Evolutionary conservation across 2,113 vertebrate species (phyloP).

Genomic region (Antennarius striatus): DNA sequence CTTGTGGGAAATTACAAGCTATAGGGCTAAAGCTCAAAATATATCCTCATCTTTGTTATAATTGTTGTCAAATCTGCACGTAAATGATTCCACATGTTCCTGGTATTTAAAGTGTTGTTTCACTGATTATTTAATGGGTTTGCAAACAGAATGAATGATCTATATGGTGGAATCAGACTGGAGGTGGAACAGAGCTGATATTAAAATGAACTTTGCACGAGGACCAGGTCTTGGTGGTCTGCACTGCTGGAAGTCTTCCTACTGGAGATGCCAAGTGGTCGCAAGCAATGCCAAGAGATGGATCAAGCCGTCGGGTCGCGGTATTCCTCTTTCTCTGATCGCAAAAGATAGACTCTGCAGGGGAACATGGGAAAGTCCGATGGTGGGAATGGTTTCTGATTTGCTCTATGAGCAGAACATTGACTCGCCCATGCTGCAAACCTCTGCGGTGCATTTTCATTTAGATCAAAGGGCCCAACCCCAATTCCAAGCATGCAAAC

Average conservation of each 20-base stretch:
- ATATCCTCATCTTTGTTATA: too few relatives aligned
- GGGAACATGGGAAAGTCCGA: conserved; percentile 65
- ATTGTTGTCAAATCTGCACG: too few relatives aligned
- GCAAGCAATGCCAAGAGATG: conserved; percentile 59
- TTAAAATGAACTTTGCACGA: conserved; percentile 56
- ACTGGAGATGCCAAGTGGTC: conserved; percentile 60
- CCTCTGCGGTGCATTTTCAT: conserved; percentile 63
- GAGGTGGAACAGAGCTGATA: conserved; percentile 45
- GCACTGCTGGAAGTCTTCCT: conserved; percentile 49
- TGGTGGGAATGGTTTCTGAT: conserved; percentile 47
- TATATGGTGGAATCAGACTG: conserved; percentile 26
- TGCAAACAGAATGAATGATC: conserved; percentile 8
- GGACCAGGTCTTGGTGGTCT: conserved; percentile 56
- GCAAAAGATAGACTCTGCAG: conserved; percentile 68
- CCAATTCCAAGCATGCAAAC: conserved; percentile 67
- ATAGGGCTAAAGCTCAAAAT: too few relatives aligned
- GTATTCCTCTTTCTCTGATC: conserved; percentile 65
- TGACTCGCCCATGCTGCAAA: conserved; percentile 42
- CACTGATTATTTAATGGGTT: conserved; percentile 12
- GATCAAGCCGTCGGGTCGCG: conserved; percentile 56
- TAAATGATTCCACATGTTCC: not conserved
- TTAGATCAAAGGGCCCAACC: conserved; percentile 73
- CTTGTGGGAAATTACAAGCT: too few relatives aligned
- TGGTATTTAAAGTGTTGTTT: not conserved
- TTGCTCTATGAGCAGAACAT: conserved; percentile 32